A percentile compares a stretch with the other conserved stretches of the same genome.
Conservation (phyloP, 2,113 vertebrate genomes). For the Nycticebus coucang region DNA sequence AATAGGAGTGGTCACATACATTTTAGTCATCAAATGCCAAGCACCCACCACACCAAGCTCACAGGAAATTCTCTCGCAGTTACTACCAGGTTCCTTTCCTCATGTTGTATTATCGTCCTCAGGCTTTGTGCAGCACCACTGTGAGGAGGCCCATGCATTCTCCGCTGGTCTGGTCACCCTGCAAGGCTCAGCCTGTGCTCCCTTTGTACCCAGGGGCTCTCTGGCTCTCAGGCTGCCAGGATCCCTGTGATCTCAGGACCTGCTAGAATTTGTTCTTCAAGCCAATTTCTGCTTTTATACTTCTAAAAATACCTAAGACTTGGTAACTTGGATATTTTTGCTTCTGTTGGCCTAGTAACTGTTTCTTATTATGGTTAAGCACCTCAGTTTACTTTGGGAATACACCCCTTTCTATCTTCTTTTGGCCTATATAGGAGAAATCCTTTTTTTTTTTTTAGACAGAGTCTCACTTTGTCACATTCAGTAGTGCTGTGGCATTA, state of each 20-base stretch:
- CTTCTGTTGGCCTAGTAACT: not conserved
- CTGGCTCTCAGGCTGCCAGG: not conserved
- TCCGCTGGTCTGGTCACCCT: not conserved
- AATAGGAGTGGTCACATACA: not conserved
- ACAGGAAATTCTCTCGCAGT: not conserved
- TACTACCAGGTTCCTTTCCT: not conserved
- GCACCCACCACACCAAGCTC: not conserved
- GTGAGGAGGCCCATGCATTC: not conserved
- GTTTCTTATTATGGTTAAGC: constrained; percentile 1
- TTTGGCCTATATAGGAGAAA: not conserved
- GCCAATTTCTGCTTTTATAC: not conserved
- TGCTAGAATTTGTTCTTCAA: not conserved
- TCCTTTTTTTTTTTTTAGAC: no score
- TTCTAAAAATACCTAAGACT: not conserved
- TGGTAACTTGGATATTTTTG: not conserved
- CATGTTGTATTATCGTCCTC: not conserved
- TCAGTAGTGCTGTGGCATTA: no score
- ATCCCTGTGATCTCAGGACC: not conserved
- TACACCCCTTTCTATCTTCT: not conserved
- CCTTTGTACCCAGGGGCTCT: not conserved
- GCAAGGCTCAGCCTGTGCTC: not conserved
- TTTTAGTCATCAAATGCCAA: not conserved
- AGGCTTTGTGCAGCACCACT: not conserved
- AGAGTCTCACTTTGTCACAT: no score
- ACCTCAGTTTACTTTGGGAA: not conserved